Base-by-base conservation (phyloP, 2,888 invertebrate species). In the Saturnia japonica region DNA sequence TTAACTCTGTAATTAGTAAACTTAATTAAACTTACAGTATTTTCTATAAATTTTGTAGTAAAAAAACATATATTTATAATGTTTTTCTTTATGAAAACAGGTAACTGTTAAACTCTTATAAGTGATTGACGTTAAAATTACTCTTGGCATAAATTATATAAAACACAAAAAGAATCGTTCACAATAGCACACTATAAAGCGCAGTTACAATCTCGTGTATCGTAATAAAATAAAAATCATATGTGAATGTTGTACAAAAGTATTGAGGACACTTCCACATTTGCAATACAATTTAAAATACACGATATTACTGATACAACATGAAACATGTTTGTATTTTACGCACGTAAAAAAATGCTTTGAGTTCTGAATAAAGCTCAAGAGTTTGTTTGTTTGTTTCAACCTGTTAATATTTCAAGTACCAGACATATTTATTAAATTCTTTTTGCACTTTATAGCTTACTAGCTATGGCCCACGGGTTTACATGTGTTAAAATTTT, bases 301-400 rank as follows among this genome's bases (percentile, higher is more conserved):
- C n/a, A 57, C 25, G 9, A 25, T n/a, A 7, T 16, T 16, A 57
- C 12, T 16, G 57, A 19, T 11, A 25, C 11, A 25, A 6, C 25
- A 25, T 57, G 25, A 64, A 64, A 64, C 64, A 64, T 64, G n/a
- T 64, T 64, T n/a, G 64, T 64, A n/a, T 40, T 64, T 19, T 40
- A 40, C 19, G n/a, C 64, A 64, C 40, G 40, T 64, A 40, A 40
- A 64, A n/a, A 40, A 19, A n/a, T n/a, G n/a, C n/a, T n/a, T n/a
- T n/a, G n/a, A n/a, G n/a, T n/a, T n/a, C n/a, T n/a, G n/a, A n/a
- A 34, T 34, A 34, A 34, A 4, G 34, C 34, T 34, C 3, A 34
- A 34, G 34, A 34, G 34, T 4, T 34, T 34, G 6, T 6, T 34
- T 34, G 6, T 34, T 34, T 34, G 34, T 34, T 34, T 34, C 3